Base-by-base conservation (phyloP, 2,888 invertebrate species). In the Acanthoscelides obtectus region DNA sequence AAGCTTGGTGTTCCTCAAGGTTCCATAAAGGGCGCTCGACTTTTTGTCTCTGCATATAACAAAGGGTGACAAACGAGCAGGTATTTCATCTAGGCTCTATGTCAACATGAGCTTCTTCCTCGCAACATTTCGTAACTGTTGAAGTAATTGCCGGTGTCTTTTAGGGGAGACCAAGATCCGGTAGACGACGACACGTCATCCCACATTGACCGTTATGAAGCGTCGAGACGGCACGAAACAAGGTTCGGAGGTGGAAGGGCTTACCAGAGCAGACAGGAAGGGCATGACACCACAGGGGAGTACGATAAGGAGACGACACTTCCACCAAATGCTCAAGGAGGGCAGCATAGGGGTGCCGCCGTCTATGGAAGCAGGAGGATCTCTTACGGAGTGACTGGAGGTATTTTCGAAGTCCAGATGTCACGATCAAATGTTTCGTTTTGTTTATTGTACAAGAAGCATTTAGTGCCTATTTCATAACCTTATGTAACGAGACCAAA, bases 131-230 rank as follows among this genome's bases (percentile, higher is more conserved):
- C n/a, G n/a, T n/a, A n/a, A 0, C n/a, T 69, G 64, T 27, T 20
- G 20, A 69, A 0, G 20, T 6, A 2, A 68, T 21, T 25, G n/a
- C 1, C 67, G 20, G n/a, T n/a, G 20, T 68, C 4, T 64, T 17
- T 65, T 64, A 74, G 74, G 27, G 73, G 73, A 20, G 74, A 74
- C 20, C 71, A 73, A 68, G 69, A 71, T n/a, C 70, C 69, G 21
- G 27, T 63, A n/a, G 74, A 72, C 0, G 70, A 27, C 12, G 17
- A 20, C 71, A 67, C 22, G 67, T 22, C n/a, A 20, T 22, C 20
- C 3, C 2, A 22, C 12, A 4, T 1, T 45, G 69, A 65, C n/a
- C 68, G 69, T 22, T 68, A 25, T 17, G 3, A 64, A 68, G 66
- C 70, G 45, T 45, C 45, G 12, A 45, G 45, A 19, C 19, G 17